Conservation (phyloP, 2,113 vertebrate genomes). For the Myiozetetes cayanensis region DNA sequence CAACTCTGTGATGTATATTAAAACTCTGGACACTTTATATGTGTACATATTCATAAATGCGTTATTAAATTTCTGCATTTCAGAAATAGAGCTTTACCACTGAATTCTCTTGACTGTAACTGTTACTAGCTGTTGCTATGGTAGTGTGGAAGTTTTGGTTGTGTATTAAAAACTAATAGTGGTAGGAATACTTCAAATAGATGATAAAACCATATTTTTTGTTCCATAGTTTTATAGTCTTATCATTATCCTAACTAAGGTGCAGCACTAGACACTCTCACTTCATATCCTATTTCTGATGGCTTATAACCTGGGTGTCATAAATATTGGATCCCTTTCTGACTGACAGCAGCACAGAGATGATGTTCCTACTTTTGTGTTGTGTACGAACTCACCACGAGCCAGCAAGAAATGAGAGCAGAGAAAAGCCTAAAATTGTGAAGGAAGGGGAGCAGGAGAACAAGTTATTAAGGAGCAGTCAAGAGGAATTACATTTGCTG, state of each 20-base stretch:
- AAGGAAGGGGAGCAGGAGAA: neutral
- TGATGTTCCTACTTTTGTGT: neutral
- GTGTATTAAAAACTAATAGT: neutral
- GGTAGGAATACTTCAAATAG: neutral
- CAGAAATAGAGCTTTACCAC: neutral
- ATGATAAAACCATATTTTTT: neutral
- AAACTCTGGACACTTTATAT: neutral
- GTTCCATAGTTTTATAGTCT: neutral
- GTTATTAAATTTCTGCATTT: neutral
- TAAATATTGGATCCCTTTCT: neutral
- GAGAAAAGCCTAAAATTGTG: neutral
- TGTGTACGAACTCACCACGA: neutral
- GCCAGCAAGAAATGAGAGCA: neutral
- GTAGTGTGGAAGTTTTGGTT: neutral
- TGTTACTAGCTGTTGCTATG: neutral
- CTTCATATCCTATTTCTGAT: neutral
- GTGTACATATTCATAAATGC: neutral
- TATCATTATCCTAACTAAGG: neutral
- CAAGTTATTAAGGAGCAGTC: slow-evolving; percentile 9
- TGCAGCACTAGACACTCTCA: neutral
- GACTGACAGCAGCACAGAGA: neutral
- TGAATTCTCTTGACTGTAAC: neutral
- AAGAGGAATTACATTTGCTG: slow-evolving; percentile 40
- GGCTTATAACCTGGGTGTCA: neutral
- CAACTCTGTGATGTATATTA: neutral